Conservation (phyloP, 2,888 invertebrate species). For the Scaptomyza polygonia region DNA sequence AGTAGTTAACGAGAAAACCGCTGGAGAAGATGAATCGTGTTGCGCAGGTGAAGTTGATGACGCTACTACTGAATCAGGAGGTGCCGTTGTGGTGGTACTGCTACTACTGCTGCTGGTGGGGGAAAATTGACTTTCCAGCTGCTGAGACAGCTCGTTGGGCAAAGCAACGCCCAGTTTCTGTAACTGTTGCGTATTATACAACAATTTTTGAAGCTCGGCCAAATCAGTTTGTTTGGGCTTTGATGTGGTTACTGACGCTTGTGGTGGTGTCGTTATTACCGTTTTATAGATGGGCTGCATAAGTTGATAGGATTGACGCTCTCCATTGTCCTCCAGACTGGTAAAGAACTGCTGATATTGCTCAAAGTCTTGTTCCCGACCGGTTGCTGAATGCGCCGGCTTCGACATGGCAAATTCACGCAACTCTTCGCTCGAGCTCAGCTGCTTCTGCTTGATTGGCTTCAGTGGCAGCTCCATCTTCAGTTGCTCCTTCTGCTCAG, state of each 20-base stretch:
- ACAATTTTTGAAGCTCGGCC: constrained; percentile 84
- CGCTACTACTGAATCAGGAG: constrained; percentile 12
- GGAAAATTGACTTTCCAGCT: constrained; percentile 71
- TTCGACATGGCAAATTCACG: constrained; percentile 69
- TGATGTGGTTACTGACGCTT: constrained; percentile 16
- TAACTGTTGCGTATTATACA: constrained; percentile 84
- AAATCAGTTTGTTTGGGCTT: constrained; percentile 84
- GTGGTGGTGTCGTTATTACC: constrained; percentile 41
- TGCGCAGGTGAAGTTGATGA: constrained; percentile 26
- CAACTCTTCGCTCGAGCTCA: constrained; percentile 76
- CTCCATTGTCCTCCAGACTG: constrained; percentile 64
- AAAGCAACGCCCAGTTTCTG: constrained; percentile 78
- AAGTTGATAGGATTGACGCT: constrained; percentile 70
- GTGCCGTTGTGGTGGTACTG: constrained; percentile 28
- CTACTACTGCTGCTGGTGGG: constrained; percentile 15
- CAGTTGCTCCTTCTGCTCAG: constrained; percentile 28
- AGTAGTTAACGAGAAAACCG: constrained; percentile 80
- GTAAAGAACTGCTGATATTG: constrained; percentile 72
- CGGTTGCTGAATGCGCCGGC: constrained; percentile 49
- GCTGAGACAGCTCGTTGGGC: constrained; percentile 75
- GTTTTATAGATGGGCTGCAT: constrained; percentile 80
- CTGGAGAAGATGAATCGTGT: constrained; percentile 71
- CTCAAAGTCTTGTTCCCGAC: constrained; percentile 49
- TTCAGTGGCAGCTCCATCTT: constrained; percentile 56
- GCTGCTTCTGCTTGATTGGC: background rate